phyloP scores from a whole-genome alignment of 2,888 invertebrate species.

The Drosophila setosimentum region DNA sequence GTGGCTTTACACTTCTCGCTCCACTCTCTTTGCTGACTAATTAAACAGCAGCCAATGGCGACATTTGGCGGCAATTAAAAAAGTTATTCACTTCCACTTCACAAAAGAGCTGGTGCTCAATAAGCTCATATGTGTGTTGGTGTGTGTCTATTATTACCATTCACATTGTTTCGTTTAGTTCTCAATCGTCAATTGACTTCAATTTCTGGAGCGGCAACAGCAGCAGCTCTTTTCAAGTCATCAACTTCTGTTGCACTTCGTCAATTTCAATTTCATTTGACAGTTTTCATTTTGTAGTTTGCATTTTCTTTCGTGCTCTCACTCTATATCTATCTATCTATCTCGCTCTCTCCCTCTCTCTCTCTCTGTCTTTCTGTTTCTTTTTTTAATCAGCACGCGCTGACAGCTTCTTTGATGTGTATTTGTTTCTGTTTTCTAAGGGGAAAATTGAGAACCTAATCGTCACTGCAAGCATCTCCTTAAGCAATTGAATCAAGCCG shows the following conservation, averaged over 20 bases:
- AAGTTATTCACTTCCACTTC: constrained; percentile 37
- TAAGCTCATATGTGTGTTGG: neutral
- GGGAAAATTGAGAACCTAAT: neutral
- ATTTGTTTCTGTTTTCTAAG: neutral
- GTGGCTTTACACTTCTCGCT: constrained; percentile 12
- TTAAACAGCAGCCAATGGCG: constrained; percentile 50
- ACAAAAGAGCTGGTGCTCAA: constrained; percentile 9
- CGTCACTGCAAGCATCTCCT: constrained; percentile 13
- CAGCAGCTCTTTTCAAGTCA: constrained; percentile 57
- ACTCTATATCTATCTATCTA: neutral
- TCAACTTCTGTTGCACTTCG: constrained; percentile 59
- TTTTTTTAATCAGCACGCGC: constrained; percentile 45
- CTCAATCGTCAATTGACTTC: constrained; percentile 78
- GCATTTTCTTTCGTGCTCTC: neutral
- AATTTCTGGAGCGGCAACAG: constrained; percentile 52
- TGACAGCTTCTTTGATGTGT: constrained; percentile 39
- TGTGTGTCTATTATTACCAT: constrained; percentile 54
- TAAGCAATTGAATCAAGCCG: constrained; percentile 17
- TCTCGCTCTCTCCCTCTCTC: constrained; percentile 3
- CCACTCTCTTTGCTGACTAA: constrained; percentile 45
- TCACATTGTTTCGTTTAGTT: constrained; percentile 54
- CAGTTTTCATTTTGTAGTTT: constrained; percentile 44
- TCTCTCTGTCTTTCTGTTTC: neutral
- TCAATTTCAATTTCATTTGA: constrained; percentile 59
- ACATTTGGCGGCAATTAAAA: constrained; percentile 56